Percentiles rank a stretch among this genome's conserved stretches.
These are phyloP conservation scores for Caranx ignobilis DNA, from an alignment of 2,113 vertebrate species.

Conservation along the genomic window DNA sequence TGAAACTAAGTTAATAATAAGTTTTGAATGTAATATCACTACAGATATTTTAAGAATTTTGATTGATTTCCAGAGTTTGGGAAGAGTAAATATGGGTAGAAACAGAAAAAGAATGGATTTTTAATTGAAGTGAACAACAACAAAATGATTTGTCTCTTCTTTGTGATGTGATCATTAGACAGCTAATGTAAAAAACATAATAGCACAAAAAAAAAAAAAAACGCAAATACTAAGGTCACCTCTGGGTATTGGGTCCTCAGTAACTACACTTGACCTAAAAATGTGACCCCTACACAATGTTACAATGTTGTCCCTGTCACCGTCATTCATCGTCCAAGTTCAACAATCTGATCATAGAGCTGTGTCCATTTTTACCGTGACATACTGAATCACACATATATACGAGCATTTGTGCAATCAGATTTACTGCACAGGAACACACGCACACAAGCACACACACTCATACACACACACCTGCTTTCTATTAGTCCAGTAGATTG, in stretches of 20 bases:
- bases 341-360: conserved; percentile 23
- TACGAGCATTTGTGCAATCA: conserved; percentile 18
- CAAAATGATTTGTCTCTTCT: neutral
- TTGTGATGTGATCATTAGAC: neutral
- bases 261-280: conserved; percentile 42
- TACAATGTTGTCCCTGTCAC: conserved; percentile 35
- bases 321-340: conserved; percentile 35
- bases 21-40: neutral
- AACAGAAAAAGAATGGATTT: neutral
- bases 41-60: neutral
- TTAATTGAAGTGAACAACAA: neutral
- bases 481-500: conserved; percentile 77
- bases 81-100: neutral
- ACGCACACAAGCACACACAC: conserved; percentile 41
- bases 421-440: conserved; percentile 7
- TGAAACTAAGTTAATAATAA: neutral
- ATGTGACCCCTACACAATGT: neutral
- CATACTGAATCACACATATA: conserved; percentile 23
- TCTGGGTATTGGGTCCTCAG: neutral
- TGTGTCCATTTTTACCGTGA: conserved; percentile 10
- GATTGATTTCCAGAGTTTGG: neutral
- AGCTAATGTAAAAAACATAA: neutral
- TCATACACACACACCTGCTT: conserved; percentile 65
- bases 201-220: neutral
- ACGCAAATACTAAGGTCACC: neutral